These are phyloP conservation scores for Gymnosoma rotundatum DNA, from an alignment of 2,888 invertebrate species.

Conservation along the genomic window DNA sequence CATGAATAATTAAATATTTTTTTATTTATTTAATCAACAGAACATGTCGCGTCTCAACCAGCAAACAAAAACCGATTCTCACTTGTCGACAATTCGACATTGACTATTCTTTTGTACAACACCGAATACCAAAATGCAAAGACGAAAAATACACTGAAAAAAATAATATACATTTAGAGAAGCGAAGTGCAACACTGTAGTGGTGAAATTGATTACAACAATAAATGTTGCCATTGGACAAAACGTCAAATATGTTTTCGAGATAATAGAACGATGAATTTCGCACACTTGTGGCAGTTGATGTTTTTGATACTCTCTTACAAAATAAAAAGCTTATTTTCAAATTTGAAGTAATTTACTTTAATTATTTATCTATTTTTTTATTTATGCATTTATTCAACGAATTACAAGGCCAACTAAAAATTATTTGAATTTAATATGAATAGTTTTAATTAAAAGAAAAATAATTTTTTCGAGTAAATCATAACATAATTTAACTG, in stretches of 20 bases:
- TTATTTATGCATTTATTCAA: too few species aligned
- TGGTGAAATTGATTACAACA: neutral
- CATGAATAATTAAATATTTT: constrained; percentile 10
- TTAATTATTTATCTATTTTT: too few species aligned
- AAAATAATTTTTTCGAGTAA: too few species aligned
- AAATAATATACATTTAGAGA: neutral
- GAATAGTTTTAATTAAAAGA: too few species aligned
- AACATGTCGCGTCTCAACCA: neutral
- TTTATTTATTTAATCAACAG: constrained; percentile 33
- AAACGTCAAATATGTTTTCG: neutral
- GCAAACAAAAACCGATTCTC: constrained; percentile 57
- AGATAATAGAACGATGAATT: too few species aligned
- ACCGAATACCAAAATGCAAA: constrained; percentile 45
- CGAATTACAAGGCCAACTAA: too few species aligned
- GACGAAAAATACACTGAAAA: constrained; percentile 46
- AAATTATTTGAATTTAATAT: too few species aligned
- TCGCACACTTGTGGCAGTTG: too few species aligned
- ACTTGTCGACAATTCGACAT: constrained; percentile 69
- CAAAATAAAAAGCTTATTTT: too few species aligned
- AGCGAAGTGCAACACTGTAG: constrained; percentile 22
- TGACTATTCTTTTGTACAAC: constrained; percentile 65
- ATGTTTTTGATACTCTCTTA: too few species aligned
- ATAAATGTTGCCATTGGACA: neutral
- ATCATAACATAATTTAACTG: too few species aligned
- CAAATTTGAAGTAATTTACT: too few species aligned